Base-by-base conservation (phyloP, 2,797 vertebrate genomes). In the Cyprinodon diabolis region DNA sequence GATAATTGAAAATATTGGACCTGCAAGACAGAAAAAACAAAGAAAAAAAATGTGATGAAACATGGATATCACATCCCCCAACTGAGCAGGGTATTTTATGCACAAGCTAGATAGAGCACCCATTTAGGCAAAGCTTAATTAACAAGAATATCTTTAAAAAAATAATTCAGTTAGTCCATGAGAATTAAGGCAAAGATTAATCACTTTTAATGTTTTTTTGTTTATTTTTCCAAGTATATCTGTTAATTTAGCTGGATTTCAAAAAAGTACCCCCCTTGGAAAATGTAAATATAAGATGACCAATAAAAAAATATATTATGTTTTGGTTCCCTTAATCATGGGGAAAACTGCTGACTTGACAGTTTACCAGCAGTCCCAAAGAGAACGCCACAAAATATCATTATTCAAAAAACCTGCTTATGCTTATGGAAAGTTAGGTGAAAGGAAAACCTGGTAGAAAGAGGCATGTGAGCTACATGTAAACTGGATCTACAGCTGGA, bases 1-100 rank as follows among this genome's bases (percentile, higher is more conserved):
- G 82, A 96, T 93, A 81, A 95, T 94, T 67, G 92, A 92, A 90
- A 96, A 96, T 68, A 95, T 89, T 0, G 95, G 91, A 86, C 94
- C 96, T 97, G 66, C 54, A 9, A 68, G 54, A 72, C 15, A 71
- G 7, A 74, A 2, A 57, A 52, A 54, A 11, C 49, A 9, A 66
- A 15, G 4, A 52, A 60, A 52, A n/a, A 21, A 40, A n/a, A 66
- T 54, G 12, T 58, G 55, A 72, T 21, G 45, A 72, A 68, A 65
- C 49, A 65, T n/a, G 4, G 11, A 65, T 65, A 21, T 23, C 62
- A 47, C 9, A 14, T 2, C 45, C 43, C 12, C 21, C 4, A 14
- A 21, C 21, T 47, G 8, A 56, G 23, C 19, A 11, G 6, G 12
- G 23, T n/a, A 12, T 45, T 30, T 47, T 47, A 23, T 45, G n/a